Conservation (phyloP, 2,797 vertebrate species). For the Spinus olivaceus region DNA sequence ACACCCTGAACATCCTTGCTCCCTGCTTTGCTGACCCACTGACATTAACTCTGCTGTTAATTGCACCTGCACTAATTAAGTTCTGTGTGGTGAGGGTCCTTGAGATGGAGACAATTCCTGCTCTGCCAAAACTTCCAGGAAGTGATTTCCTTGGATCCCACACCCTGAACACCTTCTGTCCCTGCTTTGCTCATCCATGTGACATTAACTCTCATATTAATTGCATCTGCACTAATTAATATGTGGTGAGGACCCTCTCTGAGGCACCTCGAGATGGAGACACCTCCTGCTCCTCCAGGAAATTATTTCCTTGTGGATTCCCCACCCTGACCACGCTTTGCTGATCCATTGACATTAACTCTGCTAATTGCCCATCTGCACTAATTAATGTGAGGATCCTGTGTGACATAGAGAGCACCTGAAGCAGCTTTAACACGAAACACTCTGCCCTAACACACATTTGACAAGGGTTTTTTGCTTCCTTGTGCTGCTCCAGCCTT, state of each 20-base stretch:
- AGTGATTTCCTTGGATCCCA: background rate
- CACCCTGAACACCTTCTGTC: background rate
- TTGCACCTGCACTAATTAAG: background rate
- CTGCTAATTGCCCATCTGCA: background rate
- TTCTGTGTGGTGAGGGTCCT: background rate
- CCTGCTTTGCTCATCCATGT: background rate
- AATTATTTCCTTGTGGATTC: background rate
- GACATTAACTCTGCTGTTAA: background rate
- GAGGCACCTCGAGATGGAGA: background rate
- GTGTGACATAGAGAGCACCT: accelerated
- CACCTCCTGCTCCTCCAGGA: background rate
- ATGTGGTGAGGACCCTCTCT: accelerated
- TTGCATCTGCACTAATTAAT: background rate
- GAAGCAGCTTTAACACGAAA: background rate
- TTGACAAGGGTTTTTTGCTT: background rate
- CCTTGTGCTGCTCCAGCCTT: background rate
- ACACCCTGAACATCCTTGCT: background rate
- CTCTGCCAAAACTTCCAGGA: background rate
- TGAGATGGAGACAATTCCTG: background rate
- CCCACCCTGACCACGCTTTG: background rate
- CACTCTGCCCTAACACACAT: accelerated
- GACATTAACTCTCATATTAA: background rate
- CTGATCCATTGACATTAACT: background rate
- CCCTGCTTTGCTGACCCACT: background rate
- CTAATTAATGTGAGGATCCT: background rate